Base-by-base conservation (phyloP, 2,888 invertebrate genomes). In the Rhogogaster chlorosoma region DNA sequence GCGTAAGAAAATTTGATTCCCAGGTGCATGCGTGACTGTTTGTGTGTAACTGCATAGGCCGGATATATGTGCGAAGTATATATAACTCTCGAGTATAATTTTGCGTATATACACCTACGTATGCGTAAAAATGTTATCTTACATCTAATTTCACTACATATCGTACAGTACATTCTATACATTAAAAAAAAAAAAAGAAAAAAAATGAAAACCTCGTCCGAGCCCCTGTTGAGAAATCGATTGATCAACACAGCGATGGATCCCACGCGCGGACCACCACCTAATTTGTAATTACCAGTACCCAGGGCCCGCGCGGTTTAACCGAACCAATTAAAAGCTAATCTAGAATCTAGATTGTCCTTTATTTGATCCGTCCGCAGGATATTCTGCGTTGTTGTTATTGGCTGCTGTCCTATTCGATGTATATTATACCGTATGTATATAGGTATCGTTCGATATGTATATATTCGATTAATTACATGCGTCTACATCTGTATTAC, bases 271-370 rank as follows among this genome's bases (percentile, higher is more conserved):
- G 57, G 80, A 80, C 80, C 61, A 38, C 80, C 80, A 61, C 80
- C 80, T 80, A 80, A 80, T 80, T 80, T 80, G 73, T 89, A 87
- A 90, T 89, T 90, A 87, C 80, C 84, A 75, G 67, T n/a, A 22
- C n/a, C 49, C 22, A n/a, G 80, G 80, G 80, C 15, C 71, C 38
- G 71, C 86, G 86, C 82, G 86, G 85, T 86, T 87, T 87, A 86
- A 83, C 86, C 87, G 84, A 88, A 87, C 87, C 86, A 89, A 89
- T 89, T 88, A 87, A 88, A 88, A 88, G 85, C 86, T 86, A 87
- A 86, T 89, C 87, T 80, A 80, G 61, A 61, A 80, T 80, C 80
- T 88, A 86, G 86, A 85, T 84, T 85, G 86, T 84, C 85, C 87
- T 86, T 88, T 87, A 86, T 86, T 86, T 85, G 85, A 84, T 84